These are phyloP conservation scores for Agonum fuliginosum DNA, from an alignment of 2,888 invertebrate genomes.

Conservation along the genomic window DNA sequence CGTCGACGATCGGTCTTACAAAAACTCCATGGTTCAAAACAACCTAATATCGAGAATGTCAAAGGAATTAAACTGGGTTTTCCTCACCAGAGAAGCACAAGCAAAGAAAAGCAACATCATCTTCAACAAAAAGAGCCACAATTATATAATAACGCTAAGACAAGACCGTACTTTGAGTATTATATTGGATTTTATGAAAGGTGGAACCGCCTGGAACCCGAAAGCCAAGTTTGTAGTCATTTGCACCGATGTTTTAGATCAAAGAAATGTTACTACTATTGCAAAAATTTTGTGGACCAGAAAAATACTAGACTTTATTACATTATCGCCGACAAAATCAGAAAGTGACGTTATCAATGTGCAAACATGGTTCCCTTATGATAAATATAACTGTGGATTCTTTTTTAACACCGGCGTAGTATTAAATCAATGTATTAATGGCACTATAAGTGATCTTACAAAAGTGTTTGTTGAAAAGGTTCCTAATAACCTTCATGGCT, in stretches of 20 bases:
- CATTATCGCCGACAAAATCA: neutral
- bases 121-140: conserved; percentile 5
- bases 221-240: conserved; percentile 30
- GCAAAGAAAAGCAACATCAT: neutral
- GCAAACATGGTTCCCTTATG: conserved; percentile 47
- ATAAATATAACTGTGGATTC: conserved; percentile 30
- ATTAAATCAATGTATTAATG: conserved; percentile 60
- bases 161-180: neutral
- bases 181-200: neutral
- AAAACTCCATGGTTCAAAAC: neutral
- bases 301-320: conserved; percentile 12
- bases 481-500: conserved; percentile 67
- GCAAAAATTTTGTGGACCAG: conserved; percentile 14
- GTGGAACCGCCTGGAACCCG: conserved; percentile 39
- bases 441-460: conserved; percentile 54
- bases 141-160: conserved; percentile 3
- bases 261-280: neutral
- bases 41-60: neutral
- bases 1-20: neutral
- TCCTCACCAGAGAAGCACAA: conserved; percentile 8
- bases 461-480: conserved; percentile 66
- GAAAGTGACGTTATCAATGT: neutral
- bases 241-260: neutral
- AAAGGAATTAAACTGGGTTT: neutral
- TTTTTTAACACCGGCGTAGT: neutral